Conservation (phyloP, 2,113 vertebrate species). For the Etheostoma spectabile region DNA sequence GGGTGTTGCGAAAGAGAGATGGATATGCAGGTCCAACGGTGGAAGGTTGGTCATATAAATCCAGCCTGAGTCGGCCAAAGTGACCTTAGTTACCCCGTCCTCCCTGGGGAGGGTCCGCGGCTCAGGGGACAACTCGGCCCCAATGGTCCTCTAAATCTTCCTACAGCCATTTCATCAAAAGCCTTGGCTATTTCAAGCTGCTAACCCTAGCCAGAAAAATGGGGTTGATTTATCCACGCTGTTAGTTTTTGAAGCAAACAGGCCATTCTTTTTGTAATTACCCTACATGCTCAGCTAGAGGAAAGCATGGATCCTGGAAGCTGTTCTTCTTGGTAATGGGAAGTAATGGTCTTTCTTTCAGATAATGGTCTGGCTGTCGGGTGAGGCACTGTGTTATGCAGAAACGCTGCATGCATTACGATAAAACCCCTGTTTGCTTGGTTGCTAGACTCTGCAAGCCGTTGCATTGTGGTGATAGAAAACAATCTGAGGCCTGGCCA, state of each 20-base stretch:
- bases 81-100: slow-evolving; percentile 39
- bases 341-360: slow-evolving; percentile 78
- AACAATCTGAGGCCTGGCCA: slow-evolving; percentile 58
- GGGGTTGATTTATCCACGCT: slow-evolving; percentile 69
- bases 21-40: slow-evolving; percentile 60
- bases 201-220: slow-evolving; percentile 53
- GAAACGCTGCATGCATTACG: slow-evolving; percentile 61
- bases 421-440: slow-evolving; percentile 55
- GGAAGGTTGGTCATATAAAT: slow-evolving; percentile 70
- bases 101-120: slow-evolving; percentile 21
- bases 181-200: slow-evolving; percentile 50
- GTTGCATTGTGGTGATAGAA: slow-evolving; percentile 62
- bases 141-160: slow-evolving; percentile 72
- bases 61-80: slow-evolving; percentile 42
- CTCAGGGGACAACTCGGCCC: slow-evolving; percentile 47
- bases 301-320: slow-evolving; percentile 63
- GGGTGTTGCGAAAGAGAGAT: slow-evolving; percentile 61
- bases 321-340: slow-evolving; percentile 76
- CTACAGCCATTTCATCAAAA: slow-evolving; percentile 53
- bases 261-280: slow-evolving; percentile 76
- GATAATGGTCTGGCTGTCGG: slow-evolving; percentile 70
- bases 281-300: slow-evolving; percentile 62
- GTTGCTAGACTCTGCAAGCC: slow-evolving; percentile 54
- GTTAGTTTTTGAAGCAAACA: slow-evolving; percentile 64
- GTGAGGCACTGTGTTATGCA: slow-evolving; percentile 52